These are phyloP conservation scores for Aphaenogaster ashmeadi DNA, from an alignment of 1,140 invertebrate genomes.

Conservation along the genomic window DNA sequence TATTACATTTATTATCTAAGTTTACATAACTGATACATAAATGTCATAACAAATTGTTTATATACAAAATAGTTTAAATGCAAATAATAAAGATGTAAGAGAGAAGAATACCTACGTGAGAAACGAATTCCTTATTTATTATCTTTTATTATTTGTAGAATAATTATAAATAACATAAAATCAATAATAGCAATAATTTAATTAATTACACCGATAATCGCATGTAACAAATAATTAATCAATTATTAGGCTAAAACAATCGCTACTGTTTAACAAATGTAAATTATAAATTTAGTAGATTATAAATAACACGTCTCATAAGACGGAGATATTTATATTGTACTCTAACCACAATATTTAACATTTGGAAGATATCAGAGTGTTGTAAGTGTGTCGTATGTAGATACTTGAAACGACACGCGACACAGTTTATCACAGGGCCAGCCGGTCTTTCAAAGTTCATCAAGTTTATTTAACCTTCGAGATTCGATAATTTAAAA, in stretches of 20 bases:
- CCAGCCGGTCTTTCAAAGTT: slow-evolving; percentile 16
- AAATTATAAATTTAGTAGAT: background rate
- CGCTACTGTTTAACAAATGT: background rate
- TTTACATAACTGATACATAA: background rate
- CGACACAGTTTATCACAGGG: slow-evolving; percentile 23
- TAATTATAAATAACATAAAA: background rate
- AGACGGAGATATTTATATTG: background rate
- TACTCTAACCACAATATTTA: background rate
- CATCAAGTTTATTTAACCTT: slow-evolving; percentile 31
- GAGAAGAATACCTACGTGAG: background rate
- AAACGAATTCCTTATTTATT: background rate
- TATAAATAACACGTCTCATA: background rate
- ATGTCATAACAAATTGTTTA: background rate
- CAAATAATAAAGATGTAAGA: background rate
- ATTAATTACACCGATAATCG: background rate
- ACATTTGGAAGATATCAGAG: background rate
- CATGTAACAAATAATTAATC: background rate
- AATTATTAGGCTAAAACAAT: background rate
- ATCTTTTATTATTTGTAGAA: background rate
- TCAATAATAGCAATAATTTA: background rate
- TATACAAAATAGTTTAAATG: background rate
- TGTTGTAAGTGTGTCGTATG: background rate
- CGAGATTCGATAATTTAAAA: slow-evolving; percentile 14
- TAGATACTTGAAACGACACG: slow-evolving; percentile 38
- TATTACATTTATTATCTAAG: background rate